Evolutionary conservation across 2,113 vertebrate genomes (phyloP).

Genomic region (Manacus vitellinus): DNA sequence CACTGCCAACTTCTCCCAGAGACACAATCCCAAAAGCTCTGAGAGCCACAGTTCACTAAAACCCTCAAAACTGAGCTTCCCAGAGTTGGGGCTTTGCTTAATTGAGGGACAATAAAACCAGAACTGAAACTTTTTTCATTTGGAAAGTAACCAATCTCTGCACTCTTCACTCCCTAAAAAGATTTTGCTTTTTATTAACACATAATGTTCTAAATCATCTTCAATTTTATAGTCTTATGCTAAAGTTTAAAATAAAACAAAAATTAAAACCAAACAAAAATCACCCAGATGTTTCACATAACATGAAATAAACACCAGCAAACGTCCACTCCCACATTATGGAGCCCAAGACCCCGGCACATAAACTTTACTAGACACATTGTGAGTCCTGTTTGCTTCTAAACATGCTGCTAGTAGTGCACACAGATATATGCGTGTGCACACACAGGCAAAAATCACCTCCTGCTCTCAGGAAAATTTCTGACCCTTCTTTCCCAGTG

Average conservation of each 20-base stretch:
- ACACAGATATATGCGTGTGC: neutral
- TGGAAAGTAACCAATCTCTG: neutral
- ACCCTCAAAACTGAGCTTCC: neutral
- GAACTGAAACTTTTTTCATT: neutral
- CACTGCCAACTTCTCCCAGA: rapidly evolving
- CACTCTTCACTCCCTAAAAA: neutral
- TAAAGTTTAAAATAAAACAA: neutral
- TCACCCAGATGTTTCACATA: neutral
- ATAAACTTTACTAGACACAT: neutral
- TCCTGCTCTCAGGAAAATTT: neutral
- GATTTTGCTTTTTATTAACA: neutral
- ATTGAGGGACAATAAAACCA: neutral
- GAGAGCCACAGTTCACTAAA: neutral
- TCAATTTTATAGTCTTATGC: neutral
- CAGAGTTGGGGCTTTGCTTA: neutral
- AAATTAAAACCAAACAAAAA: neutral
- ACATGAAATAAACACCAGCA: neutral
- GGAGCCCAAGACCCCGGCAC: neutral
- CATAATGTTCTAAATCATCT: neutral
- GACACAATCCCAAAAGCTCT: neutral
- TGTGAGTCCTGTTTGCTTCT: neutral
- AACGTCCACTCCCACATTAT: neutral
- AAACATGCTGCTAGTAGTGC: neutral
- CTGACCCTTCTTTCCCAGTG: neutral
- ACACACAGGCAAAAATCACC: neutral